A percentile compares a stretch with the other conserved stretches of the same genome.
phyloP scores from a whole-genome alignment of 2,888 invertebrate genomes.

The Ophonus ardosiacus region DNA sequence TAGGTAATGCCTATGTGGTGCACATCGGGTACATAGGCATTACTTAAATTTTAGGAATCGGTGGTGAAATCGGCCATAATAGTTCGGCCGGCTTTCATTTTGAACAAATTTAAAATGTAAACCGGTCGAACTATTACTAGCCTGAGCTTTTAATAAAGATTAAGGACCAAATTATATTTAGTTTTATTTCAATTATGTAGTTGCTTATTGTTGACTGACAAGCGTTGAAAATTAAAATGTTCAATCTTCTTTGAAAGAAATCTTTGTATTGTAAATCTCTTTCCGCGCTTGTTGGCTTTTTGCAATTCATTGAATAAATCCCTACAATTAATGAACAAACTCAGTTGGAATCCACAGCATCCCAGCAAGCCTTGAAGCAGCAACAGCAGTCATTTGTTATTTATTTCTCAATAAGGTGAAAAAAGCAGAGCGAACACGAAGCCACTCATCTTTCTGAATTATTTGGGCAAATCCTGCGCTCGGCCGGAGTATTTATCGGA shows the following conservation, averaged over 20 bases:
- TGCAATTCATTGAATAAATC: constrained; percentile 13
- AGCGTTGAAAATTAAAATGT: neutral
- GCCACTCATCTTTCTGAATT: constrained; percentile 56
- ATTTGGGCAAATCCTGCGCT: constrained; percentile 51
- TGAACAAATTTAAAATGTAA: too few species aligned
- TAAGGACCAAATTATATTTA: neutral
- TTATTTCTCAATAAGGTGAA: constrained; percentile 49
- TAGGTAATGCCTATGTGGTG: too few species aligned
- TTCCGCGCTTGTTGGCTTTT: neutral
- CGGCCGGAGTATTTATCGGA: constrained; percentile 52
- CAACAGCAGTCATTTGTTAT: constrained; percentile 35
- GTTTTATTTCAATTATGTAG: too few species aligned
- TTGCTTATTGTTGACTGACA: neutral
- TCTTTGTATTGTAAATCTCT: neutral
- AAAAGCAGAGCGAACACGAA: constrained; percentile 27
- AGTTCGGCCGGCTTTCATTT: too few species aligned
- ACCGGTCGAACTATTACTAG: too few species aligned
- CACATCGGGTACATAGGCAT: too few species aligned
- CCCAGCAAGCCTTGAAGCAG: constrained; percentile 13
- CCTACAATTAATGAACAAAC: constrained; percentile 23
- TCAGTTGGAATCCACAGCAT: neutral
- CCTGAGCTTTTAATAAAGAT: too few species aligned
- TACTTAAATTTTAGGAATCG: too few species aligned
- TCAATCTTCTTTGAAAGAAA: neutral
- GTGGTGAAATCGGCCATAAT: too few species aligned